These are phyloP conservation scores for Coleophora flavipennella DNA, from an alignment of 2,888 invertebrate species.

Conservation along the genomic window DNA sequence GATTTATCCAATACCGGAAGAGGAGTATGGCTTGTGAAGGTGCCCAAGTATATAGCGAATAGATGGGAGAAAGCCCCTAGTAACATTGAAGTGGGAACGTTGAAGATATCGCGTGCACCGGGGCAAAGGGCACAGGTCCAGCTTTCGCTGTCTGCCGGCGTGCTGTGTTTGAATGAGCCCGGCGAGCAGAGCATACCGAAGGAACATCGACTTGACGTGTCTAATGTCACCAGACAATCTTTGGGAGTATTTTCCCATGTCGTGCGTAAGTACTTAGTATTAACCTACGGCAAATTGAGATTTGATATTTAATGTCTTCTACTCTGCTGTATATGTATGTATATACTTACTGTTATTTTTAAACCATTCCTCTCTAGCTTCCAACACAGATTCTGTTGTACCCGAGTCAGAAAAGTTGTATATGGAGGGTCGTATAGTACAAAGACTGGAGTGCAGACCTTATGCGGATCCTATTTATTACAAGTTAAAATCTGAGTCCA, in stretches of 20 bases:
- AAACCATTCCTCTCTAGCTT: conserved; percentile 44
- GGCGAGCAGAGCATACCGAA: conserved; percentile 89
- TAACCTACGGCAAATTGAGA: no score
- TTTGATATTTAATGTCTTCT: no score
- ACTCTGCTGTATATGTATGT: background rate
- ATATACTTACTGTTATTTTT: background rate
- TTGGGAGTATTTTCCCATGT: conserved; percentile 93
- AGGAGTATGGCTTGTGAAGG: conserved; percentile 97
- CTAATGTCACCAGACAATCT: conserved; percentile 91
- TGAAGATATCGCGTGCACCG: conserved; percentile 86
- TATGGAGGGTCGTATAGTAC: conserved; percentile 96
- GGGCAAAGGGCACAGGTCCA: conserved; percentile 92
- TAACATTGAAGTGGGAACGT: conserved; percentile 93
- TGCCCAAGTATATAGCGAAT: conserved; percentile 95
- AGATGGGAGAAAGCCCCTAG: conserved; percentile 96
- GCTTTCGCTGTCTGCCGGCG: conserved; percentile 85
- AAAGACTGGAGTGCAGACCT: conserved; percentile 94
- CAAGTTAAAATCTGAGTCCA: conserved; percentile 90
- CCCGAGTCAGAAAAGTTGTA: conserved; percentile 87
- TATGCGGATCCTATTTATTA: conserved; percentile 91
- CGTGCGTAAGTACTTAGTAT: conserved; percentile 80
- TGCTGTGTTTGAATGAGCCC: conserved; percentile 82
- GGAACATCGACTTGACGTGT: conserved; percentile 92
- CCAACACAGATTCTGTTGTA: conserved; percentile 76
- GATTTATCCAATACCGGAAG: conserved; percentile 91